Evolutionary conservation across 2,113 vertebrate genomes (phyloP).

Genomic region (Mormoops blainvillei): DNA sequence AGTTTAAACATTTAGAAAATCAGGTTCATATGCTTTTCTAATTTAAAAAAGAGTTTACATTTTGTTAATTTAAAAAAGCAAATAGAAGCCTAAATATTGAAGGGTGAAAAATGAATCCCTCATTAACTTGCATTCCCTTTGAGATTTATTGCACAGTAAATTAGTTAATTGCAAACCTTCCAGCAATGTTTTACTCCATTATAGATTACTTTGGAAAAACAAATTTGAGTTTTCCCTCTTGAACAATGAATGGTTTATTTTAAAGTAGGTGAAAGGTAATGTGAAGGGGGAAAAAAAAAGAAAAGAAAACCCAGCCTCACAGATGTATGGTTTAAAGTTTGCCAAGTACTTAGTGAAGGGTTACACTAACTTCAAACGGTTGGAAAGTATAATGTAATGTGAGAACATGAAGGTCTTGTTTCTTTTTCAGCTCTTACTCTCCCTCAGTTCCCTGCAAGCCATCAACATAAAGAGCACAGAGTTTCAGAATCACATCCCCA

Average conservation of each 20-base stretch:
- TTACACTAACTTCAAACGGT: conserved; percentile 43
- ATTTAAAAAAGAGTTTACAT: conserved; percentile 14
- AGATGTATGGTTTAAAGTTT: conserved; percentile 52
- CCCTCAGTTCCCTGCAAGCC: neutral
- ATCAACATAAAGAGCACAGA: neutral
- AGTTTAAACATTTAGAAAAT: conserved; percentile 42
- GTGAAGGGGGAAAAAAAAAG: neutral
- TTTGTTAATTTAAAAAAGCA: conserved; percentile 47
- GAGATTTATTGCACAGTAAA: conserved; percentile 29
- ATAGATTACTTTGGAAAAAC: conserved; percentile 50
- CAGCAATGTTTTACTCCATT: conserved; percentile 46
- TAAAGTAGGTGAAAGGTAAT: conserved; percentile 71
- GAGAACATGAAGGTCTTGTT: conserved; percentile 27
- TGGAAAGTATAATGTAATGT: conserved; percentile 49
- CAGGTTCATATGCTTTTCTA: neutral
- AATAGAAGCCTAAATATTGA: conserved; percentile 7
- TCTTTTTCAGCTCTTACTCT: conserved; percentile 7
- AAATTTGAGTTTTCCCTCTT: conserved; percentile 64
- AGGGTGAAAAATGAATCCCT: neutral
- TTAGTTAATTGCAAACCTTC: conserved; percentile 43
- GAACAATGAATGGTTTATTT: conserved; percentile 72
- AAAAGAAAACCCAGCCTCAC: neutral
- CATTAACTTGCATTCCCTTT: neutral
- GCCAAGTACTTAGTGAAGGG: conserved; percentile 51
- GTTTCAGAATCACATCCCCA: neutral